Evolutionary conservation across 2,888 invertebrate species (phyloP).

Genomic region (Drosophila acutilabella): DNA sequence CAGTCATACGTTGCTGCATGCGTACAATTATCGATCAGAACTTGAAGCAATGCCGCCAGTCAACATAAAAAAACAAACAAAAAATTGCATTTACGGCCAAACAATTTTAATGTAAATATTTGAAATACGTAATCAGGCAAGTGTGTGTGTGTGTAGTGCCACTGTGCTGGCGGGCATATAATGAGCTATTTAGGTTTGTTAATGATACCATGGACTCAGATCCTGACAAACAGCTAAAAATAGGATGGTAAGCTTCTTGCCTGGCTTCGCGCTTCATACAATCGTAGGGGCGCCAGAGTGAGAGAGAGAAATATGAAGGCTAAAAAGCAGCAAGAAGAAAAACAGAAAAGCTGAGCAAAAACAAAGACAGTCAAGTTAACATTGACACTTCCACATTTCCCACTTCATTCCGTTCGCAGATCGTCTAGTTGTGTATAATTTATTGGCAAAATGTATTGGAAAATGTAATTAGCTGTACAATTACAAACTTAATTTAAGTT

Average conservation of each 20-base stretch:
- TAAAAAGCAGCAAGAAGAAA: constrained; percentile 15
- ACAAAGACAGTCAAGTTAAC: constrained; percentile 36
- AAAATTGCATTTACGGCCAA: constrained; percentile 34
- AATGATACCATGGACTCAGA: constrained; percentile 48
- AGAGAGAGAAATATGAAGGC: constrained; percentile 8
- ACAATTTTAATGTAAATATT: constrained; percentile 78
- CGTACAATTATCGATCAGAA: constrained; percentile 12
- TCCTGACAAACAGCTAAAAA: constrained; percentile 69
- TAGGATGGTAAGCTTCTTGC: constrained; percentile 53
- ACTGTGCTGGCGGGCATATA: constrained; percentile 48
- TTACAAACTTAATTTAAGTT: constrained; percentile 24
- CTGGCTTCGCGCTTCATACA: constrained; percentile 26
- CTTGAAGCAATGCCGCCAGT: constrained; percentile 24
- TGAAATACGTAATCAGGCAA: constrained; percentile 45
- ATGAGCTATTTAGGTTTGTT: constrained; percentile 64
- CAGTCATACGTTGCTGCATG: constrained; percentile 9
- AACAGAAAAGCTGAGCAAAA: constrained; percentile 11
- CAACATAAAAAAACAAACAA: constrained; percentile 21
- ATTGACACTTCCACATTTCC: too few relatives aligned
- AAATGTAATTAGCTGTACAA: not conserved
- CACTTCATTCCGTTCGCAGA: constrained; percentile 2
- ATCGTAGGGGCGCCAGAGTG: constrained; percentile 41
- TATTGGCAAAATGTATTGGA: constrained; percentile 13
- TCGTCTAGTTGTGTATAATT: constrained; percentile 18
- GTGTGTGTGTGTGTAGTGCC: constrained; percentile 9